A percentile compares a stretch with the other conserved stretches of the same genome.
Conservation (phyloP, 1,140 invertebrate genomes). For the Andricus grossulariae region DNA sequence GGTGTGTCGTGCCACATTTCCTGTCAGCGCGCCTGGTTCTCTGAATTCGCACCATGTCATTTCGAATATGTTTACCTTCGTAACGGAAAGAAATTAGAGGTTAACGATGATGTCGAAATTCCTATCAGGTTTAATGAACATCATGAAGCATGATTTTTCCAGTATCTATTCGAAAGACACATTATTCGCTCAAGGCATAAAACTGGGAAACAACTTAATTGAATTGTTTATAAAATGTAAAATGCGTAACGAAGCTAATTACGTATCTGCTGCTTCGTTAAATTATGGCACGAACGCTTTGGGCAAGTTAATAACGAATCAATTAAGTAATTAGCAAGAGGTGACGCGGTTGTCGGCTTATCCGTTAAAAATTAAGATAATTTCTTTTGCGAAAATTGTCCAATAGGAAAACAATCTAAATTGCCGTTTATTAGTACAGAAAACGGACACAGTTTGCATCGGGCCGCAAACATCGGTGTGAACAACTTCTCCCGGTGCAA, state of each 20-base stretch:
- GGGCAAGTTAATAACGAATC: conserved; percentile 3
- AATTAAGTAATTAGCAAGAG: conserved; percentile 10
- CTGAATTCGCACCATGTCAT: conserved; percentile 35
- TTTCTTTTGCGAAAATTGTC: conserved; percentile 55
- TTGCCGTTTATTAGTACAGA: conserved; percentile 42
- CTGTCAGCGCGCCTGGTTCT: conserved; percentile 49
- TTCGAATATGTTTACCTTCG: conserved; percentile 41
- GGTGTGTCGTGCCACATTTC: conserved; percentile 41
- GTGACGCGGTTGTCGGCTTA: conserved; percentile 1
- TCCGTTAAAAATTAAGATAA: not conserved
- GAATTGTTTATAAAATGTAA: conserved; percentile 40
- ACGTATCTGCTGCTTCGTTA: conserved; percentile 7
- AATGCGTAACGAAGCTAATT: conserved; percentile 23
- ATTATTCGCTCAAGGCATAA: conserved; percentile 36
- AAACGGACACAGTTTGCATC: conserved; percentile 51
- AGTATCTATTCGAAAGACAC: conserved; percentile 40
- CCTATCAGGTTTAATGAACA: conserved; percentile 44
- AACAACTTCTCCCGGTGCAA: conserved; percentile 54
- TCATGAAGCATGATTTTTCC: conserved; percentile 39
- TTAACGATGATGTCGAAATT: conserved; percentile 42
- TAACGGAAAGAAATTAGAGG: conserved; percentile 40
- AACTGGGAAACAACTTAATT: conserved; percentile 42
- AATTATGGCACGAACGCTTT: conserved; percentile 33
- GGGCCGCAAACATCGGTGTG: conserved; percentile 67
- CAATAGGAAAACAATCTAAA: conserved; percentile 59